A percentile compares a stretch with the other conserved stretches of the same genome.
Evolutionary conservation across 37 sponge, comb jelly and placozoan species (phyloP).

Genomic region (Chondrilla cf. caribensis): DNA sequence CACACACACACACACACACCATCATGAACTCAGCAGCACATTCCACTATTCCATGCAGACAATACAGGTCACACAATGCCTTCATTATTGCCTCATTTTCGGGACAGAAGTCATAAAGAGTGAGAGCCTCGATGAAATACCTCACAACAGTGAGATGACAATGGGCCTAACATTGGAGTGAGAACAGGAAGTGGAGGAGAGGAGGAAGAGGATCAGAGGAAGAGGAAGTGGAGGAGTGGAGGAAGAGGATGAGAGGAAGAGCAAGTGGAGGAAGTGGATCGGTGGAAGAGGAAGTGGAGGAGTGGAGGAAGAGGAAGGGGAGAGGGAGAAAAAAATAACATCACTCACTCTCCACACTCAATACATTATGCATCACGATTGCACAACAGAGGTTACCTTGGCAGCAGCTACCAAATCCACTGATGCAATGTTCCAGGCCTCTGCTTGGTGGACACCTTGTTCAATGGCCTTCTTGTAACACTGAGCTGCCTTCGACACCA

Average conservation of each 20-base stretch:
- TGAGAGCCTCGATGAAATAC: slow-evolving; percentile 53
- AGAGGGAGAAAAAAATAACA: not conserved
- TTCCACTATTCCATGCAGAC: slow-evolving; percentile 43
- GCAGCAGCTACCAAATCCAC: slow-evolving; percentile 35
- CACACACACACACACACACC: slow-evolving; percentile 48
- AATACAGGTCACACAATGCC: slow-evolving; percentile 61
- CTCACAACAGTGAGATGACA: slow-evolving; percentile 70
- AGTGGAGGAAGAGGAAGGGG: not conserved
- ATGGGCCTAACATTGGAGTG: slow-evolving; percentile 74
- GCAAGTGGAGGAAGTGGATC: not conserved
- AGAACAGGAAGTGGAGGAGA: not conserved
- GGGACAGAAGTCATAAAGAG: slow-evolving; percentile 32
- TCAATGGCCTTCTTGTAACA: slow-evolving; percentile 36
- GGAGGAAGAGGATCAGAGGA: not conserved
- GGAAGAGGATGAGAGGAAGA: no score
- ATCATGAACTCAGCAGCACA: slow-evolving; percentile 49
- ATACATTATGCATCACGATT: not conserved
- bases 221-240: no score
- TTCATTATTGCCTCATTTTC: slow-evolving; percentile 37
- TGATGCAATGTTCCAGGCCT: slow-evolving; percentile 41
- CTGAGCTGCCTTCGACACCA: slow-evolving; percentile 36
- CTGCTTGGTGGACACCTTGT: slow-evolving; percentile 44
- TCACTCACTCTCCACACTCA: not conserved
- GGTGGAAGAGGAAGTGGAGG: not conserved
- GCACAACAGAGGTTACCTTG: slow-evolving; percentile 3